Conservation (phyloP, 2,888 invertebrate genomes). For the Melinaea menophilus region DNA sequence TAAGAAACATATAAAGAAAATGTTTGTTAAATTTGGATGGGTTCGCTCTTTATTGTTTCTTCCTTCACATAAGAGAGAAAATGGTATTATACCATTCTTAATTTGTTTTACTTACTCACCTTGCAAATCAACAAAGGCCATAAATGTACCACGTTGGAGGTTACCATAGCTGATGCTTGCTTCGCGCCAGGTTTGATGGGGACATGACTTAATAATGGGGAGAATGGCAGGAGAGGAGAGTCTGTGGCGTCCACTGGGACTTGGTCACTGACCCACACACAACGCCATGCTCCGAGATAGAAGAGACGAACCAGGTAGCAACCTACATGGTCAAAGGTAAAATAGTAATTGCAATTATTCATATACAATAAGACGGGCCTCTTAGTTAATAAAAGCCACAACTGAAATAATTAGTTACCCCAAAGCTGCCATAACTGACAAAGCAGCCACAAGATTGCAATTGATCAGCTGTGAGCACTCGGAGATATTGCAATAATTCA, state of each 20-base stretch:
- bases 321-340: conserved; percentile 41
- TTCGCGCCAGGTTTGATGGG: conserved; percentile 43
- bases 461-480: too few species aligned
- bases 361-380: too few species aligned
- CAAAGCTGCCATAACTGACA: conserved; percentile 39
- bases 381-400: too few species aligned
- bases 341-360: conserved; percentile 22
- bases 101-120: conserved; percentile 37
- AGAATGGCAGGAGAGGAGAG: conserved; percentile 63
- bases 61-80: neutral
- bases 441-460: conserved; percentile 45
- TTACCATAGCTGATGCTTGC: conserved; percentile 37
- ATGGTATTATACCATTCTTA: neutral
- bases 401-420: too few species aligned
- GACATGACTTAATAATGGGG: conserved; percentile 46
- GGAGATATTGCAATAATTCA: neutral
- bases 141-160: conserved; percentile 47
- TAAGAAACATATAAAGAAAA: too few species aligned
- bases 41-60: too few species aligned
- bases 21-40: too few species aligned
- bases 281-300: conserved; percentile 66
- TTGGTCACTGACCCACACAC: conserved; percentile 68
- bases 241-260: conserved; percentile 63
- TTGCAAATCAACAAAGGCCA: conserved; percentile 69
- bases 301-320: conserved; percentile 65